phyloP scores from a whole-genome alignment of 2,113 vertebrate genomes.

The Melanocharis versteri region DNA sequence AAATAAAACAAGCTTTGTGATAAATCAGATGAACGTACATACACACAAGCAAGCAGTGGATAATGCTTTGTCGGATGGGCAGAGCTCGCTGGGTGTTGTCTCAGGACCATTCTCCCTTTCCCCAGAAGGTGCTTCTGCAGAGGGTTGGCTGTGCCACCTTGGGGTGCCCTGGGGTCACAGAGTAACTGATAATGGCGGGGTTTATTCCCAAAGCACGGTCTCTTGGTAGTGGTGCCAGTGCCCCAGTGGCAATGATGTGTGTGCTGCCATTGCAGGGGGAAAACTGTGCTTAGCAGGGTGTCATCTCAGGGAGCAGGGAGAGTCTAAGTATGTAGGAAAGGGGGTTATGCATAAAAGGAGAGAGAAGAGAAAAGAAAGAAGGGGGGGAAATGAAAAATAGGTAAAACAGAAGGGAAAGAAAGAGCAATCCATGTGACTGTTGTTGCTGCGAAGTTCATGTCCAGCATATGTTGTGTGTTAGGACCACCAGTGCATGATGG shows the following conservation, averaged over 20 bases:
- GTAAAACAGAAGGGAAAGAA: not conserved
- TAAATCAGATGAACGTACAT: not conserved
- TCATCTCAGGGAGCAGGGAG: not conserved
- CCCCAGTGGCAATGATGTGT: not conserved
- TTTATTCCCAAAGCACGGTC: not conserved
- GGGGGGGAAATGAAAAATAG: fast-evolving
- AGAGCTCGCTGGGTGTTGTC: not conserved
- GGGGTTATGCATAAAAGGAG: not conserved
- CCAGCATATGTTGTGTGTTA: not conserved
- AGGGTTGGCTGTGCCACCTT: not conserved
- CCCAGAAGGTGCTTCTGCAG: not conserved
- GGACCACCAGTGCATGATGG: fast-evolving
- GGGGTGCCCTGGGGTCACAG: not conserved
- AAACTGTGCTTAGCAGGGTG: not conserved
- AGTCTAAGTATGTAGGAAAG: not conserved
- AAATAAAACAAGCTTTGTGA: not conserved
- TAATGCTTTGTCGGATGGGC: not conserved
- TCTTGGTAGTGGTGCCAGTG: not conserved
- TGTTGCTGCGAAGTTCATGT: not conserved
- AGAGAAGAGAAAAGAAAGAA: not conserved
- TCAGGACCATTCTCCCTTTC: not conserved
- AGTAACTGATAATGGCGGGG: fast-evolving
- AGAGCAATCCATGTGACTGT: not conserved
- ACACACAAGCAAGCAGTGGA: not conserved
- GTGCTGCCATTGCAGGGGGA: not conserved